Percentiles rank a stretch among this genome's conserved stretches.
Evolutionary conservation across 2,888 invertebrate genomes (phyloP).

Genomic region (Hoplodrina ambigua): DNA sequence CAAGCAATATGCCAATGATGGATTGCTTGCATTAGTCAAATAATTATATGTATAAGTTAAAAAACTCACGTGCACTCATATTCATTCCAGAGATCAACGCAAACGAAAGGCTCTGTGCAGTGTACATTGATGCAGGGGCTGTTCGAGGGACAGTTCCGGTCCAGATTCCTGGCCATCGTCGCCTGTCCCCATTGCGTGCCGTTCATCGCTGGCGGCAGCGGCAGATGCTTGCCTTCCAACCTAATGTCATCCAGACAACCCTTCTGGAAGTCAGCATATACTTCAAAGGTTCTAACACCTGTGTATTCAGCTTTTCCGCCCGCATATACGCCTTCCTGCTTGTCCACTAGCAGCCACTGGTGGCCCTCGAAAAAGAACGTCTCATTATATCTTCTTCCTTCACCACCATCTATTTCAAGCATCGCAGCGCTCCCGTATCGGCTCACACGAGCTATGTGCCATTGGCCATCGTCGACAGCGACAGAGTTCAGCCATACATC

Average conservation of each 20-base stretch:
- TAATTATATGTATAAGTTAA: constrained; percentile 19
- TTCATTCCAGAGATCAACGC: constrained; percentile 99
- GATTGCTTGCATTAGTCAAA: neutral
- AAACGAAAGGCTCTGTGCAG: constrained; percentile 98
- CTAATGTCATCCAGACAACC: constrained; percentile 94
- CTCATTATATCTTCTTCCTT: constrained; percentile 97
- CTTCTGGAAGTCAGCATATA: constrained; percentile 98
- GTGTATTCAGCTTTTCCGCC: constrained; percentile 99
- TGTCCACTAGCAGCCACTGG: constrained; percentile 97
- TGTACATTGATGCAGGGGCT: constrained; percentile 98
- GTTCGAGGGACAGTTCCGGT: constrained; percentile 97
- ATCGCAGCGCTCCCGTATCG: constrained; percentile 98
- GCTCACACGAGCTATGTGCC: constrained; percentile 98
- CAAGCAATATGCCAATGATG: neutral
- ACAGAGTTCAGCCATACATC: constrained; percentile 97
- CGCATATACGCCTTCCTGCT: constrained; percentile 98
- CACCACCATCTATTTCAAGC: constrained; percentile 98
- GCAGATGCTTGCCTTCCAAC: constrained; percentile 98
- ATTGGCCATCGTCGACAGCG: constrained; percentile 98
- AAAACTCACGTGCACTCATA: constrained; percentile 99
- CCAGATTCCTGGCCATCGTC: constrained; percentile 97
- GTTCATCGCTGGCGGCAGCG: constrained; percentile 98
- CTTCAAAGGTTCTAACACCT: constrained; percentile 97
- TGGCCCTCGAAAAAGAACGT: constrained; percentile 97
- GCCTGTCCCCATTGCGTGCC: constrained; percentile 99